phyloP scores from a whole-genome alignment of 2,797 vertebrate genomes.

The Micrastur ruficollis region DNA sequence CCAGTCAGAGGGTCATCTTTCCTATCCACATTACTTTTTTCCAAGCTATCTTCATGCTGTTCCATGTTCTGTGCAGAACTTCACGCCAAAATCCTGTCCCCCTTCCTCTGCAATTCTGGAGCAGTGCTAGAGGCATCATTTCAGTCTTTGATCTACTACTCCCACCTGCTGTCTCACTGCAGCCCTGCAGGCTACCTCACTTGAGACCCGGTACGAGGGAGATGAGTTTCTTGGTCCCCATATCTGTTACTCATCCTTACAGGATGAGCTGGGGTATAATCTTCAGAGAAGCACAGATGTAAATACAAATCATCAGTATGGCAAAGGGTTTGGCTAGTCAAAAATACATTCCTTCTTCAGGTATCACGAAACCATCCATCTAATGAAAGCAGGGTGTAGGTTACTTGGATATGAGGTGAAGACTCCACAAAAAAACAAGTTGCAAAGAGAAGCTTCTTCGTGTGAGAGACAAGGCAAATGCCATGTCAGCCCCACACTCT shows the following conservation, averaged over 20 bases:
- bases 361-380: not conserved
- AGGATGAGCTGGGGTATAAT: not conserved
- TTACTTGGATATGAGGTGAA: not conserved
- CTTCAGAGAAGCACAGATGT: not conserved
- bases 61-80: not conserved
- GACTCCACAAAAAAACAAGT: not conserved
- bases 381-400: not conserved
- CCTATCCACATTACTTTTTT: not conserved
- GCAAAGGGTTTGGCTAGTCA: not conserved
- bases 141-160: not conserved
- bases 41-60: not conserved
- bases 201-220: not conserved
- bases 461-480: rapidly evolving
- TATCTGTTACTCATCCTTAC: not conserved
- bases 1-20: not conserved
- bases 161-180: not conserved
- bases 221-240: not conserved
- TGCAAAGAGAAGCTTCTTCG: not conserved
- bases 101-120: not conserved
- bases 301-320: not conserved
- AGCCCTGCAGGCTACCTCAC: not conserved
- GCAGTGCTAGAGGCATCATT: not conserved
- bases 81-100: not conserved
- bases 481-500: not conserved
- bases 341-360: not conserved